phyloP scores from a whole-genome alignment of 2,888 invertebrate genomes.

The Deilephila porcellus region DNA sequence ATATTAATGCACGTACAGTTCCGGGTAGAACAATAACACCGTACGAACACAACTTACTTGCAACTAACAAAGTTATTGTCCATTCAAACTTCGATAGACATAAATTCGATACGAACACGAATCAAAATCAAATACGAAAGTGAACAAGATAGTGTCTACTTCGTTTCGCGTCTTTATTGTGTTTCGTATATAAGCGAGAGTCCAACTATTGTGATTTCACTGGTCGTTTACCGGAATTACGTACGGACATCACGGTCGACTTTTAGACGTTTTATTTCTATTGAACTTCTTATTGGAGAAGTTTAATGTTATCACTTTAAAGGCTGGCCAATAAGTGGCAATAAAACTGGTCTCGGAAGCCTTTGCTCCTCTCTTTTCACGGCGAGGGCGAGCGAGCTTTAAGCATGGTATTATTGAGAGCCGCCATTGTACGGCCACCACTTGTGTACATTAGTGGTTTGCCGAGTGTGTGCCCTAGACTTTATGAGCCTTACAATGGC shows the following conservation, averaged over 20 bases:
- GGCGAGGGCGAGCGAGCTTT: slow-evolving; percentile 53
- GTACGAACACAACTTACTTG: slow-evolving; percentile 54
- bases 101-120: slow-evolving; percentile 61
- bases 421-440: slow-evolving; percentile 54
- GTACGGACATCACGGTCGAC: slow-evolving; percentile 42
- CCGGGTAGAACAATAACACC: slow-evolving; percentile 50
- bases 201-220: slow-evolving; percentile 47
- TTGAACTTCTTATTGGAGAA: slow-evolving; percentile 46
- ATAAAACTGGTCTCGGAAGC: slow-evolving; percentile 65
- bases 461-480: slow-evolving; percentile 33
- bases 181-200: slow-evolving; percentile 50
- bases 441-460: slow-evolving; percentile 52
- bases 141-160: slow-evolving; percentile 54
- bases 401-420: slow-evolving; percentile 61
- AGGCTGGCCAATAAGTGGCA: slow-evolving; percentile 64
- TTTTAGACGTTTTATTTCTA: slow-evolving; percentile 45
- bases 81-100: slow-evolving; percentile 64
- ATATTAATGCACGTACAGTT: slow-evolving; percentile 48
- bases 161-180: slow-evolving; percentile 52
- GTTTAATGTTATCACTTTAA: slow-evolving; percentile 68
- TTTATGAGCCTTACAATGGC: not conserved
- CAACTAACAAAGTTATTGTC: slow-evolving; percentile 65
- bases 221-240: slow-evolving; percentile 47
- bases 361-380: slow-evolving; percentile 45
- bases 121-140: slow-evolving; percentile 59